Conservation (phyloP, 2,888 invertebrate genomes). For the Drosophila rellima region DNA sequence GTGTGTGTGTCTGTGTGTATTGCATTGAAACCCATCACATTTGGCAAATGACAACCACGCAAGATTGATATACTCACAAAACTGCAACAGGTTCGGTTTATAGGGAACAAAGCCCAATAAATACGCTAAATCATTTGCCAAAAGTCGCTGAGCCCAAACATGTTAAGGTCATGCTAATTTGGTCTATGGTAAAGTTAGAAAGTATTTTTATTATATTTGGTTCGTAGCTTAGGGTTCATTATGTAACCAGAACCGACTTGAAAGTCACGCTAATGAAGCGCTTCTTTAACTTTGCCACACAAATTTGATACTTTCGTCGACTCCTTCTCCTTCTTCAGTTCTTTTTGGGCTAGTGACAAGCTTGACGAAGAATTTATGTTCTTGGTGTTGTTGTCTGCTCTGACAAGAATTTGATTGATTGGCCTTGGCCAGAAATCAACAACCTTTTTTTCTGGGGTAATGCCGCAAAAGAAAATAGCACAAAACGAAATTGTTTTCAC, state of each 20-base stretch:
- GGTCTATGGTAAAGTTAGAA: slow-evolving; percentile 49
- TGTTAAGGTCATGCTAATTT: slow-evolving; percentile 64
- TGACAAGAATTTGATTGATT: slow-evolving; percentile 69
- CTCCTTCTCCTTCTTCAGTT: slow-evolving; percentile 11
- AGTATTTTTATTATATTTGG: slow-evolving; percentile 53
- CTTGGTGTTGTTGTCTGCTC: slow-evolving; percentile 18
- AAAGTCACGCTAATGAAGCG: slow-evolving; percentile 74
- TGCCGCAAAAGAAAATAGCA: slow-evolving; percentile 32
- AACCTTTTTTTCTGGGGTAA: slow-evolving; percentile 29
- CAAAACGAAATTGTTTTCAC: slow-evolving; percentile 70
- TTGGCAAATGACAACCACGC: slow-evolving; percentile 53
- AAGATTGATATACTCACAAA: slow-evolving; percentile 10
- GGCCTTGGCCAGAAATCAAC: slow-evolving; percentile 62
- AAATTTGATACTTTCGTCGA: slow-evolving; percentile 70
- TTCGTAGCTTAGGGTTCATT: slow-evolving; percentile 38
- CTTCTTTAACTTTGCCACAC: slow-evolving; percentile 28
- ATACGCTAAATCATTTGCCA: slow-evolving; percentile 55
- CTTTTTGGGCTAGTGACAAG: slow-evolving; percentile 37
- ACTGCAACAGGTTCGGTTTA: slow-evolving; percentile 33
- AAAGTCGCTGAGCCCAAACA: slow-evolving; percentile 38
- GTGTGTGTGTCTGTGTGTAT: slow-evolving; percentile 17
- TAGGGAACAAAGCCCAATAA: slow-evolving; percentile 19
- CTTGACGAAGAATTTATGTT: slow-evolving; percentile 24
- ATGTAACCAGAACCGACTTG: slow-evolving; percentile 73
- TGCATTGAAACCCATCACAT: slow-evolving; percentile 50